Conservation (phyloP, 1,140 invertebrate species). For the Psix sp. region DNA sequence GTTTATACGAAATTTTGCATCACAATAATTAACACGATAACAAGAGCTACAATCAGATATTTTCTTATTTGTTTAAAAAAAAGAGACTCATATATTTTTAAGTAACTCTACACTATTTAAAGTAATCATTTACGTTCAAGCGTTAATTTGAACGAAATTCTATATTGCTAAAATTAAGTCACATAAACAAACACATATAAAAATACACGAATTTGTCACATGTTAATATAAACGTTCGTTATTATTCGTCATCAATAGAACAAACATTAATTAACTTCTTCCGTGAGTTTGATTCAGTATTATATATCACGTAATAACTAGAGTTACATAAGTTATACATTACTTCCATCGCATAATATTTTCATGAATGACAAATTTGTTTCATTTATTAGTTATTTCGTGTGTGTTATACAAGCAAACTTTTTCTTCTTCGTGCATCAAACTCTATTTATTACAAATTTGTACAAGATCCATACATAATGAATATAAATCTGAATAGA, state of each 20-base stretch:
- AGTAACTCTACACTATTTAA: too few species aligned
- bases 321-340: constrained; percentile 21
- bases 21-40: too few species aligned
- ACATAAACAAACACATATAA: neutral
- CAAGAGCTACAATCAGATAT: too few species aligned
- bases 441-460: constrained; percentile 50
- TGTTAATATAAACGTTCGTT: neutral
- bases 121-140: too few species aligned
- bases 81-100: too few species aligned
- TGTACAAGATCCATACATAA: constrained; percentile 40
- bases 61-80: too few species aligned
- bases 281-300: constrained; percentile 9
- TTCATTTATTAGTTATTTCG: constrained; percentile 32
- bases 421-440: constrained; percentile 20
- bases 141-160: too few species aligned
- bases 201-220: neutral
- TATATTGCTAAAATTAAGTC: too few species aligned
- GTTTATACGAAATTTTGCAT: too few species aligned
- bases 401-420: constrained; percentile 20
- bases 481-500: constrained; percentile 53
- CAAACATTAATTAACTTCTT: constrained; percentile 36
- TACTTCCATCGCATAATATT: constrained; percentile 14
- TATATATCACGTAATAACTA: constrained; percentile 17
- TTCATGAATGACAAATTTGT: constrained; percentile 11
- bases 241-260: neutral